Conservation (phyloP, 2,888 invertebrate species). For the Cheilosia urbana region DNA sequence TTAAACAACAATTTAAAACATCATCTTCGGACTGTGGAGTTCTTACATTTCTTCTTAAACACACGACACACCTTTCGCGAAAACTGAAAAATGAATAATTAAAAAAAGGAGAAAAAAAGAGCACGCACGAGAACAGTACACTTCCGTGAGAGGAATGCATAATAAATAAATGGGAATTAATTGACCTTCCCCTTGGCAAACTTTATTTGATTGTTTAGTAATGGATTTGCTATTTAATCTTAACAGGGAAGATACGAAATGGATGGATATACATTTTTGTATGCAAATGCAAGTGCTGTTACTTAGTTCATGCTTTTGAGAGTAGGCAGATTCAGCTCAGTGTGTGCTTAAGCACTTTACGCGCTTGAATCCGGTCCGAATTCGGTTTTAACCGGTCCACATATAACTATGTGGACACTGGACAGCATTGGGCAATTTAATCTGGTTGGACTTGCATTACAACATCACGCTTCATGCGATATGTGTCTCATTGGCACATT, state of each 20-base stretch:
- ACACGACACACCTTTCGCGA: slow-evolving; percentile 33
- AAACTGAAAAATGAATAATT: slow-evolving; percentile 30
- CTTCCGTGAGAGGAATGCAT: slow-evolving; percentile 25
- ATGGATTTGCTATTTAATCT: too few species aligned
- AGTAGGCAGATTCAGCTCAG: background rate
- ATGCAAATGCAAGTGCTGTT: too few species aligned
- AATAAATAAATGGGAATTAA: slow-evolving; percentile 11
- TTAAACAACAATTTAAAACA: slow-evolving; percentile 6
- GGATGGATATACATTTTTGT: background rate
- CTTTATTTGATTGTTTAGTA: slow-evolving; percentile 5
- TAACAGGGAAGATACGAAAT: too few species aligned
- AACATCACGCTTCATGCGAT: background rate
- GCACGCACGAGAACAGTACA: background rate
- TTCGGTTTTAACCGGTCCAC: background rate
- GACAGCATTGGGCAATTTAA: background rate
- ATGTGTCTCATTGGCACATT: background rate
- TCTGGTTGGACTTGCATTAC: background rate
- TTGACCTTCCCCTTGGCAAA: slow-evolving; percentile 28
- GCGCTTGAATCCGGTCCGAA: background rate
- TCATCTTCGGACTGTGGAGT: slow-evolving; percentile 12
- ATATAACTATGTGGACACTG: too few species aligned
- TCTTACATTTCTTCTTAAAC: slow-evolving; percentile 1
- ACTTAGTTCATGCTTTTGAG: too few species aligned
- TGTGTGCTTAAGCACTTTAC: background rate
- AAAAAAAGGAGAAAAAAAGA: slow-evolving; percentile 8